Conservation (phyloP, 2,113 vertebrate genomes). For the Lagopus muta region DNA sequence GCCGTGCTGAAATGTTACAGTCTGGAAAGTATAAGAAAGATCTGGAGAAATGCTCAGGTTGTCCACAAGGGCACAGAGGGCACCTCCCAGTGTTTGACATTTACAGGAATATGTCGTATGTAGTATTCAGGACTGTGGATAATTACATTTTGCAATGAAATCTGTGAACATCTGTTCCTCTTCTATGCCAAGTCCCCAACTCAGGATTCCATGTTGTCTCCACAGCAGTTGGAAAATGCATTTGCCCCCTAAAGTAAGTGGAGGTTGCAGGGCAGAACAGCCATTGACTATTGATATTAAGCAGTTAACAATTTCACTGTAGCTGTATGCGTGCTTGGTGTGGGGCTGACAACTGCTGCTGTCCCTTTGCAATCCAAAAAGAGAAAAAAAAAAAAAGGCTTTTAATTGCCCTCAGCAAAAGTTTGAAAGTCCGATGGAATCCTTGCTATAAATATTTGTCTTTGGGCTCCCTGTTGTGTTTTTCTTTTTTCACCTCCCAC, state of each 20-base stretch:
- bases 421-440: constrained; percentile 5
- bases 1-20: background rate
- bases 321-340: background rate
- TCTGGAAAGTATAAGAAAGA: background rate
- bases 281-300: background rate
- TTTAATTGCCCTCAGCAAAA: background rate
- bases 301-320: background rate
- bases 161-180: constrained; percentile 41
- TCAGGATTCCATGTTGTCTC: constrained; percentile 26
- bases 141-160: constrained; percentile 42
- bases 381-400: background rate
- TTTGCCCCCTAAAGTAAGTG: constrained; percentile 32
- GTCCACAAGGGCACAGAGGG: constrained; percentile 13
- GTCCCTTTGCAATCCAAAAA: background rate
- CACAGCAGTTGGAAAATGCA: background rate
- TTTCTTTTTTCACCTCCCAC: background rate
- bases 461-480: background rate
- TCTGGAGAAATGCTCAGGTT: background rate
- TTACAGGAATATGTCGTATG: background rate
- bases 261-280: background rate
- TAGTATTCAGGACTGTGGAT: background rate
- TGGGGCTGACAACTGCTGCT: background rate
- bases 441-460: constrained; percentile 45
- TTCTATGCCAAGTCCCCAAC: constrained; percentile 32
- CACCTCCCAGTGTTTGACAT: background rate